These are phyloP conservation scores for Pterostichus niger DNA, from an alignment of 2,888 invertebrate genomes.

Conservation along the genomic window DNA sequence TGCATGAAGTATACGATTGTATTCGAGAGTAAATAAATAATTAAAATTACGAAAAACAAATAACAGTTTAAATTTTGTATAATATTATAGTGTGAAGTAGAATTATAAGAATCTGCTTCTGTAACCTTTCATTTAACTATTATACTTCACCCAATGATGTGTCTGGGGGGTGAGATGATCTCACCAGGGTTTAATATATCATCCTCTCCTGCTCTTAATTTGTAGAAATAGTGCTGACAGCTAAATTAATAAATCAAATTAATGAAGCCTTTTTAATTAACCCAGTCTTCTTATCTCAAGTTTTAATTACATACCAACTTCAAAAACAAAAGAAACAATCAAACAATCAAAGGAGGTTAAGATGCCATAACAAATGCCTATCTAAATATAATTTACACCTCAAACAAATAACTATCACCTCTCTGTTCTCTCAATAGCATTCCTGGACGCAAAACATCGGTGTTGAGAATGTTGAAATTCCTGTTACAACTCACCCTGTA, in stretches of 20 bases:
- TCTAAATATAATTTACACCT: constrained; percentile 52
- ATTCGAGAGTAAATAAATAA: too few relatives aligned
- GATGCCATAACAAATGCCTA: constrained; percentile 23
- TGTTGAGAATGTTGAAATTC: constrained; percentile 22
- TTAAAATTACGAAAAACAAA: too few relatives aligned
- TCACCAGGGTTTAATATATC: too few relatives aligned
- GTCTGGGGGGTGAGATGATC: too few relatives aligned
- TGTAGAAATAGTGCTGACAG: background rate
- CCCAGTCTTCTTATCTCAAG: background rate
- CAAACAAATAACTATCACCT: constrained; percentile 37
- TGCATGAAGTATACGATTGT: too few relatives aligned
- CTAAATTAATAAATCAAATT: background rate
- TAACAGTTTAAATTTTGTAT: too few relatives aligned
- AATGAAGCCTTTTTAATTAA: background rate
- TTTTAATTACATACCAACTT: constrained; percentile 29
- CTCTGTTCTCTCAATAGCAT: constrained; percentile 30
- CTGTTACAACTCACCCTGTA: constrained; percentile 13
- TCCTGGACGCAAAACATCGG: constrained; percentile 8
- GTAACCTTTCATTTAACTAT: too few relatives aligned
- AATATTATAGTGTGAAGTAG: too few relatives aligned
- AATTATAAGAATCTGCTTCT: too few relatives aligned
- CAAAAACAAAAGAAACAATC: constrained; percentile 4
- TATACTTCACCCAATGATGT: too few relatives aligned
- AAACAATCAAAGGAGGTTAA: background rate
- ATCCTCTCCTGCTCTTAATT: too few relatives aligned